phyloP scores from a whole-genome alignment of 2,888 invertebrate species.

The Brachyptera putata region DNA sequence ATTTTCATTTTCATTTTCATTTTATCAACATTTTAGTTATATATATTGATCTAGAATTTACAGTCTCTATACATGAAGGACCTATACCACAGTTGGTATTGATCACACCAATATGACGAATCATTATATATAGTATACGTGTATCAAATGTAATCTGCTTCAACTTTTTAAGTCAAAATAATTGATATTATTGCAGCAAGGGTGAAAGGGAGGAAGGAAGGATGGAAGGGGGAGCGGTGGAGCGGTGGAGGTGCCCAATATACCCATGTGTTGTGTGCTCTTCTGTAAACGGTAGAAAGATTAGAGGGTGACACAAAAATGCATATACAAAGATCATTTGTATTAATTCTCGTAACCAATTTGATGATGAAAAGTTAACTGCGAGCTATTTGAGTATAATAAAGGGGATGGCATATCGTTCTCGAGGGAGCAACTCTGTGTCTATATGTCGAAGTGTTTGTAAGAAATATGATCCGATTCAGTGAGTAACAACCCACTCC shows the following conservation, averaged over 20 bases:
- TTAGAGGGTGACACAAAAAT: not conserved
- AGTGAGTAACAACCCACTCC: not conserved
- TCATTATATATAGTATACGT: no score
- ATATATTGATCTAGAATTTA: no score
- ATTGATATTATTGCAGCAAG: no score
- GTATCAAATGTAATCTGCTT: no score
- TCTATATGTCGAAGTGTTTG: not conserved
- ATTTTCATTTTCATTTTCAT: no score
- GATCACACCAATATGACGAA: no score
- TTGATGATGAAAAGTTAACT: not conserved
- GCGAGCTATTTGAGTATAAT: not conserved
- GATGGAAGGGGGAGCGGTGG: not conserved
- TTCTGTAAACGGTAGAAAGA: not conserved
- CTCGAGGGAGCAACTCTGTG: not conserved
- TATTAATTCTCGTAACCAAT: slow-evolving; percentile 1
- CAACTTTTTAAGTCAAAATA: no score
- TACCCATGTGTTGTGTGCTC: no score
- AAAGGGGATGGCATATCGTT: not conserved
- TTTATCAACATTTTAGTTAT: no score
- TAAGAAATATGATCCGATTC: not conserved
- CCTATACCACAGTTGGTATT: no score
- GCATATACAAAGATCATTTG: slow-evolving; percentile 8
- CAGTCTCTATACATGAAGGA: no score
- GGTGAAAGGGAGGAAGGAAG: no score
- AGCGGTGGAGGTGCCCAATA: not conserved